Base-by-base conservation (phyloP, 1,140 invertebrate species). In the Rhynchophorus ferrugineus region DNA sequence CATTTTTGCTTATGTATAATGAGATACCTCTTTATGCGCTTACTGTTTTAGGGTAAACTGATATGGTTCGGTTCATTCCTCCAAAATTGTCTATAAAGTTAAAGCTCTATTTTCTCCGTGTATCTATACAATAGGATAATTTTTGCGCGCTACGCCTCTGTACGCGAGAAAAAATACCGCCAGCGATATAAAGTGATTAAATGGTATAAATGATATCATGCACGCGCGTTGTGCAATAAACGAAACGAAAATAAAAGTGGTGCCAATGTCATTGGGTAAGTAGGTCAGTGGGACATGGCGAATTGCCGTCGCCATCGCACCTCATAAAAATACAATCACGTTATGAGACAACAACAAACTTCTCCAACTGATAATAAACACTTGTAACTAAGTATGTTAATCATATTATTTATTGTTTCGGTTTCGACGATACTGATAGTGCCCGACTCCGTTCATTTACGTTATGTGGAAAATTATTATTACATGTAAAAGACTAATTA, bases 191-290 rank as follows among this genome's bases (percentile, higher is more conserved):
- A 36, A 41, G 37, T 49, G 22, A 51, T 36, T 37, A 51, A 38
- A 43, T 51, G 22, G 21, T 14, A 44, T 53, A 50, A 53, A 14
- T 53, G 43, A 53, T 53, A 53, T 53, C 50, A 53, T 18, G 43
- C 50, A 53, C 47, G 47, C 47, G 39, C 5, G 41, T 55, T 55
- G 53, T 45, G 53, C 45, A 55, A 55, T 49, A 44, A 29, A 18
- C 29, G 18, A 55, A 58, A 58, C 42, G 56, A 58, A 58, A 58
- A 54, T 54, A 54, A 68, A 71, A 75, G 73, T 71, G 61, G 66
- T 73, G 73, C 71, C 75, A 75, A 73, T 75, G 73, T 74, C 72
- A 75, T 65, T 74, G 67, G 71, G 72, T 74, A 76, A 75, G 71
- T 68, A 68, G 73, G 74, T 75, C 69, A 76, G 69, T 75, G 62